Conservation (phyloP, 2,797 vertebrate genomes). For the Parauchenoglanis punctatus region DNA sequence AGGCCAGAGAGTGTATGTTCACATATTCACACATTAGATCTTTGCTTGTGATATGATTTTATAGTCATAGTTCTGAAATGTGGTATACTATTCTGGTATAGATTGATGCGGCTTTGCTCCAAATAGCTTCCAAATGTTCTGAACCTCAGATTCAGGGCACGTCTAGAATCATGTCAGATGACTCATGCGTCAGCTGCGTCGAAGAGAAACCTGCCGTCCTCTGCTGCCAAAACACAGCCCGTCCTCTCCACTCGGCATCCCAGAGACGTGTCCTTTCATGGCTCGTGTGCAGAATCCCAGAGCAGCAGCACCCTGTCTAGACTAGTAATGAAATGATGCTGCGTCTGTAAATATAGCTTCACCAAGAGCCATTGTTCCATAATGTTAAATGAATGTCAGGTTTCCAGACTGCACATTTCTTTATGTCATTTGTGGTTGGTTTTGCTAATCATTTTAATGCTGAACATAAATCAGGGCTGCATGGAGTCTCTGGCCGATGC, state of each 20-base stretch:
- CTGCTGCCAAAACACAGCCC: constrained; percentile 27
- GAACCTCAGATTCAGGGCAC: constrained; percentile 37
- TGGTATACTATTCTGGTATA: background rate
- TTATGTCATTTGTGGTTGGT: background rate
- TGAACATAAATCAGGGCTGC: constrained; percentile 8
- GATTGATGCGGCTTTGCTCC: background rate
- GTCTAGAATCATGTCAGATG: constrained; percentile 52
- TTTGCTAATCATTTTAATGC: background rate
- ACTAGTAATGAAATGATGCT: constrained; percentile 4
- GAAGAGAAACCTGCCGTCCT: constrained; percentile 53
- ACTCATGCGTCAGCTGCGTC: constrained; percentile 31
- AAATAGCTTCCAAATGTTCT: constrained; percentile 15
- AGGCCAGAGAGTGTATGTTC: background rate
- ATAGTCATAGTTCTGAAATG: background rate
- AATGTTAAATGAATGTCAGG: background rate
- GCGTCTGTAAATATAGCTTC: constrained; percentile 3
- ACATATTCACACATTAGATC: background rate
- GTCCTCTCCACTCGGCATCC: constrained; percentile 39
- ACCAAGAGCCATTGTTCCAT: background rate
- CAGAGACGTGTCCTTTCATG: constrained; percentile 28
- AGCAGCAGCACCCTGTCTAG: constrained; percentile 9
- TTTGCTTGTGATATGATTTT: background rate
- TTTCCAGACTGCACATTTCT: background rate
- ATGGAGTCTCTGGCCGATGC: constrained; percentile 6
- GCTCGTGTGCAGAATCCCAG: constrained; percentile 32